Conservation (phyloP, 2,797 vertebrate genomes). For the Helarctos malayanus region DNA sequence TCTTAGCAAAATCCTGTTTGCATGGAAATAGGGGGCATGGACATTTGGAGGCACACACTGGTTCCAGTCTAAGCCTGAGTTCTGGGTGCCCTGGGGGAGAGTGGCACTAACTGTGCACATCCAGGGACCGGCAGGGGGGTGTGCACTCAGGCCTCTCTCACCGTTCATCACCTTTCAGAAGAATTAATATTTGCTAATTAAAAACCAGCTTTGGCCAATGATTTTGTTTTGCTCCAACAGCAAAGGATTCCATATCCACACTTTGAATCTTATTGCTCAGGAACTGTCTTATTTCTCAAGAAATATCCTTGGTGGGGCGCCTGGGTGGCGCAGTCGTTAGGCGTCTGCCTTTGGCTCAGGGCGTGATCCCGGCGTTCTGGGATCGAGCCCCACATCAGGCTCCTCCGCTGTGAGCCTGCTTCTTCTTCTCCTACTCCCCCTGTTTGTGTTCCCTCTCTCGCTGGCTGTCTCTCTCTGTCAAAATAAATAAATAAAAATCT, state of each 20-base stretch:
- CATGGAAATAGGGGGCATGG: background rate
- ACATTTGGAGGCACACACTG: background rate
- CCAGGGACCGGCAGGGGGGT: background rate
- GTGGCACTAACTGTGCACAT: background rate
- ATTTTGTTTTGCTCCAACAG: conserved; percentile 46
- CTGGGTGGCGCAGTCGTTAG: too few species aligned
- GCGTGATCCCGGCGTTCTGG: too few species aligned
- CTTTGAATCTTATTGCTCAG: conserved; percentile 45
- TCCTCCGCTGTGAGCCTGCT: too few species aligned
- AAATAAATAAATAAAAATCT: too few species aligned
- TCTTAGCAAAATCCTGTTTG: conserved; percentile 48
- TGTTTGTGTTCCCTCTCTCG: too few species aligned
- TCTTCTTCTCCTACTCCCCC: too few species aligned
- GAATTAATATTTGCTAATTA: conserved; percentile 23
- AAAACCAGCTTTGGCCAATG: background rate
- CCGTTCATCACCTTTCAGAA: background rate
- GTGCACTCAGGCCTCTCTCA: background rate
- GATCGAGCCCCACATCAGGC: too few species aligned
- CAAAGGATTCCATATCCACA: conserved; percentile 37
- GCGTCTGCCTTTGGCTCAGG: too few species aligned
- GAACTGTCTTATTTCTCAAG: conserved; percentile 51
- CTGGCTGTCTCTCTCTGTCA: too few species aligned
- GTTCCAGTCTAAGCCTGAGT: conserved; percentile 15
- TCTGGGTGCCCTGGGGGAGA: background rate
- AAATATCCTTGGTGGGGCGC: conserved; percentile 17